Conservation (phyloP, 2,113 vertebrate genomes). For the Pogona vitticeps region DNA sequence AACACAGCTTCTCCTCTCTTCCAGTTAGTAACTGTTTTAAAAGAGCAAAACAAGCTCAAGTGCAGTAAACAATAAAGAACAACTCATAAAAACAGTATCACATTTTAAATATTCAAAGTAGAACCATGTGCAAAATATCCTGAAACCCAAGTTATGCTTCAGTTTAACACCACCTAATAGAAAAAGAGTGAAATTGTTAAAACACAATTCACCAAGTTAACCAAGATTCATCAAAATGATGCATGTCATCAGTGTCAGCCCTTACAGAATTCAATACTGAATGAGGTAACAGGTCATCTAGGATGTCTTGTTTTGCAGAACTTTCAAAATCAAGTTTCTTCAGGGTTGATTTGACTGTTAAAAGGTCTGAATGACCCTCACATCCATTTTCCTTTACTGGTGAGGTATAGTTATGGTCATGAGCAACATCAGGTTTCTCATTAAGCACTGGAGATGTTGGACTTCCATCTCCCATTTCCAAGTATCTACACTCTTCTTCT, state of each 20-base stretch:
- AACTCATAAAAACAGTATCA: not conserved
- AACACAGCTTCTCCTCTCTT: not conserved
- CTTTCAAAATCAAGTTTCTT: constrained; percentile 55
- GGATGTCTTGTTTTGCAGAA: constrained; percentile 74
- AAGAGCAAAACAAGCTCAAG: constrained; percentile 29
- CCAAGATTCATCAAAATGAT: constrained; percentile 83
- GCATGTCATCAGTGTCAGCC: constrained; percentile 77
- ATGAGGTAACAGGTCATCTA: constrained; percentile 84
- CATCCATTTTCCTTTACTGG: constrained; percentile 49
- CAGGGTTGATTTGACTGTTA: constrained; percentile 17
- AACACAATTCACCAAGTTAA: constrained; percentile 68
- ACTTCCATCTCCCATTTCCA: constrained; percentile 77
- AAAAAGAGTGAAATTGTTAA: constrained; percentile 44
- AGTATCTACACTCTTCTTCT: constrained; percentile 72
- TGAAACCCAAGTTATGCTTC: constrained; percentile 58
- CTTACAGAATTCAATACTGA: constrained; percentile 70
- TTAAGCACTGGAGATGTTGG: rapidly evolving
- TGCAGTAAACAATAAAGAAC: constrained; percentile 28
- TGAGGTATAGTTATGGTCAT: constrained; percentile 62
- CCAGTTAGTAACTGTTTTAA: not conserved
- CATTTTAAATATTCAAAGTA: constrained; percentile 60
- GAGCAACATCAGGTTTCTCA: constrained; percentile 4
- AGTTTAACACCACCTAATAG: constrained; percentile 51
- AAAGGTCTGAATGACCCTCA: constrained; percentile 26
- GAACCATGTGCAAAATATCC: constrained; percentile 50